Percentiles rank a stretch among this genome's conserved stretches.
These are phyloP conservation scores for Holacanthella duospinosa DNA, from an alignment of 2,888 invertebrate genomes.

Conservation along the genomic window DNA sequence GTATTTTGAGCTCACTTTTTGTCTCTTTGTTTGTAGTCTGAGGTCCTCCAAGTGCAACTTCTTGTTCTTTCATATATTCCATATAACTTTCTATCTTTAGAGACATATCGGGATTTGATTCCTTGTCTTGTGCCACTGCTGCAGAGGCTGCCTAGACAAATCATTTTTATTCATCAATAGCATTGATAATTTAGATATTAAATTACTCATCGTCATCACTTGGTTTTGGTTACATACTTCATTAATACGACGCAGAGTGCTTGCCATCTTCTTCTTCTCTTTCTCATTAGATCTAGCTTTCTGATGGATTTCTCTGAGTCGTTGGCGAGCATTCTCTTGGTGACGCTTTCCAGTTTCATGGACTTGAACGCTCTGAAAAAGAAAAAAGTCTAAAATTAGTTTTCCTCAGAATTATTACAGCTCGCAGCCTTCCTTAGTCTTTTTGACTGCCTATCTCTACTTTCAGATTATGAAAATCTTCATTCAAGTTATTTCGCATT, in stretches of 20 bases:
- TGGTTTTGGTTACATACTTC: constrained; percentile 44
- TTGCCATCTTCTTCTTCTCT: constrained; percentile 62
- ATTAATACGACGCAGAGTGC: constrained; percentile 77
- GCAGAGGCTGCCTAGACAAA: constrained; percentile 51
- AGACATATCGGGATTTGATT: constrained; percentile 53
- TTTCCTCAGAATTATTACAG: no score
- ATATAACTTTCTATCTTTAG: constrained; percentile 26
- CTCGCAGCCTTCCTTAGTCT: no score
- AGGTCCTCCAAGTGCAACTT: background rate
- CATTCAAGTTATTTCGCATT: no score
- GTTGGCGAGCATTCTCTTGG: constrained; percentile 79
- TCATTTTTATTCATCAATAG: no score
- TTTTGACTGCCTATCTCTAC: no score
- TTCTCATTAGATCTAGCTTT: constrained; percentile 70
- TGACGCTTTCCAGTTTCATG: constrained; percentile 89
- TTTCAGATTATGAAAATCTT: no score
- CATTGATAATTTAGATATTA: background rate
- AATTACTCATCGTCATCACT: background rate
- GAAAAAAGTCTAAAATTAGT: constrained; percentile 12
- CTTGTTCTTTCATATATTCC: constrained; percentile 12
- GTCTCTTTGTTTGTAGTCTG: background rate
- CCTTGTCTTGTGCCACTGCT: constrained; percentile 75
- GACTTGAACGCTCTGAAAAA: constrained; percentile 72
- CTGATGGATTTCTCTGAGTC: constrained; percentile 71
- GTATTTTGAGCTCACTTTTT: constrained; percentile 18